Base-by-base conservation (phyloP, 2,113 vertebrate genomes). In the Acanthisitta chloris region DNA sequence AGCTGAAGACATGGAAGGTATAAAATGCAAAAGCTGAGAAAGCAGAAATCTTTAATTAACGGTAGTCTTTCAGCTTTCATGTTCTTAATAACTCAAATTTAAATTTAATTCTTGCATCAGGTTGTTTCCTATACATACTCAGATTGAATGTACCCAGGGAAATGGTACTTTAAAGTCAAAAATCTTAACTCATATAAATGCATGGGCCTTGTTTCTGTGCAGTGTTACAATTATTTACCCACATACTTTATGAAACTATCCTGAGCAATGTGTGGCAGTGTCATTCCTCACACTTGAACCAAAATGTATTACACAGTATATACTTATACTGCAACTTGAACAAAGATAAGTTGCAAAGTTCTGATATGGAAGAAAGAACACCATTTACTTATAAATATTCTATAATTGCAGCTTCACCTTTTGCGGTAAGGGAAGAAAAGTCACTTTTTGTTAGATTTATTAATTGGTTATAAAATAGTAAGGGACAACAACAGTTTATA, bases 311-410 rank as follows among this genome's bases (percentile, higher is more conserved):
- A 33, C 26, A 11, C 6, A 33, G 24, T 67, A 25, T 18, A 23
- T 5, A 25, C 2, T 21, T 64, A 14, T 6, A 21, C n/a, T 36
- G 14, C 33, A 64, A 40, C 17, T 45, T 73, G 15, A 74, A 16
- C 8, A 31, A 65, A 92, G 14, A 12, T 6, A n/a, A 67, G 5
- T 28, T n/a, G 48, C 21, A 40, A 38, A 70, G 8, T 31, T 57
- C 49, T 10, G 8, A 6, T 34, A 20, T 8, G n/a, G 61, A 79
- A 66, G 10, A 43, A 81, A 66, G 4, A 43, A 24, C 29, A 21
- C 3, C 1, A 0, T 52, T 70, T 33, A 29, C 6, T 58, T 2
- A 0, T 49, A 36, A 71, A 18, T 73, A 36, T 14, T 69, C 46
- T 40, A 24, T 6, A 64, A 17, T 8, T 42, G 31, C 16, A 61